phyloP scores from a whole-genome alignment of 2,797 vertebrate genomes.

The Uromys caudimaculatus region DNA sequence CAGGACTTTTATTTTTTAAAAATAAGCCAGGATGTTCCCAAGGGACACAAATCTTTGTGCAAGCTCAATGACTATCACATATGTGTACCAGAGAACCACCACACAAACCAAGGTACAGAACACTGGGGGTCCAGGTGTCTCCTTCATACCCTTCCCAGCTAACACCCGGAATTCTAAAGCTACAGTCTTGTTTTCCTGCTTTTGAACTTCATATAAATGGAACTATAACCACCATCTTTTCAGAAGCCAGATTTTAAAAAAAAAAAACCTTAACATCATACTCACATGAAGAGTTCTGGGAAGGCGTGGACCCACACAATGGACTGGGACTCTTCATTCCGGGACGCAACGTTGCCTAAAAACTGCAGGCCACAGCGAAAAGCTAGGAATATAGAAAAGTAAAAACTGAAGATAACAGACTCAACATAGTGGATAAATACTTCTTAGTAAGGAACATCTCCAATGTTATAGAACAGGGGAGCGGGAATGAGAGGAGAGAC shows the following conservation, averaged over 20 bases:
- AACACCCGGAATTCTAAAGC: accelerated
- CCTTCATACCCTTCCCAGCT: neutral
- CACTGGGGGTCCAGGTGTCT: too few species aligned
- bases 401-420: neutral
- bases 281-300: conserved; percentile 91
- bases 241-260: neutral
- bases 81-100: accelerated
- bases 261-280: conserved; percentile 1
- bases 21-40: neutral
- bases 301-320: conserved; percentile 88
- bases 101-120: too few species aligned
- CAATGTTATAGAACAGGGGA: neutral
- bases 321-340: conserved; percentile 88
- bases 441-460: neutral
- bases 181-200: neutral
- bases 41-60: neutral
- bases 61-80: neutral
- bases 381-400: conserved; percentile 80
- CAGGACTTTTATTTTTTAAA: conserved; percentile 22
- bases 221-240: neutral
- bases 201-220: neutral
- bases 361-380: conserved; percentile 90
- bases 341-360: conserved; percentile 89
- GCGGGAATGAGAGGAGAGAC: neutral
- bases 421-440: neutral